Base-by-base conservation (phyloP, 1,140 invertebrate genomes). In the Ips nitidus region DNA sequence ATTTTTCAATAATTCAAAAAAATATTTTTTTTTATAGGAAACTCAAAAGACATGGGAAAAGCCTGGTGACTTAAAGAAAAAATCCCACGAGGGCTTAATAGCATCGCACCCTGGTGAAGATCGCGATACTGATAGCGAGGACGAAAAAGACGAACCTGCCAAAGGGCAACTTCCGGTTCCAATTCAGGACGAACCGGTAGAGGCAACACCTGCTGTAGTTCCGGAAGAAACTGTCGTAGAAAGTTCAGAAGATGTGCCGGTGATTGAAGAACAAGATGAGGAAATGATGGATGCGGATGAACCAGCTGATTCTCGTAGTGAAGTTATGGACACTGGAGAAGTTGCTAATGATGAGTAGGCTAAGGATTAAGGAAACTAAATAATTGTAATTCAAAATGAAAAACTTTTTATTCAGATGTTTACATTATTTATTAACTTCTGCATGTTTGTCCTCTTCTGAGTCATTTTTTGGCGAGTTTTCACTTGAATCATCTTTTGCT, bases 21-120 rank as follows among this genome's bases (percentile, higher is more conserved):
- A 47, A 22, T 22, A 22, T 22, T 0, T 22, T 22, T 22, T 43
- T 62, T 50, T 59, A 1, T 36, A 70, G 66, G 45, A 73, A 62
- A 45, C 43, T 40, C 41, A 84, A 81, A 81, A 83, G 68, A 83
- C 71, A 81, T 86, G 84, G 84, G 75, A 82, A 39, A 82, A 86
- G 74, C 82, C 84, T 4, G 85, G 84, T 3, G 76, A 75, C 0
- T 79, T 78, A 60, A 75, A 80, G 72, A 73, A 73, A 38, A 77
- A 76, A 52, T 66, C 75, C 47, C 81, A 81, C 57, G 75, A 83
- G 56, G 72, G 74, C 7, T 75, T 78, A 45, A 74, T 81, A 4
- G 78, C 82, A 41, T 71, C 75, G 40, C 81, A 83, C 75, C 81
- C 81, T 36, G 82, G 80, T 40, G 80, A 77, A 66, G 82, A 83